Evolutionary conservation across 2,888 invertebrate genomes (phyloP).

Genomic region (Nowickia ferox): DNA sequence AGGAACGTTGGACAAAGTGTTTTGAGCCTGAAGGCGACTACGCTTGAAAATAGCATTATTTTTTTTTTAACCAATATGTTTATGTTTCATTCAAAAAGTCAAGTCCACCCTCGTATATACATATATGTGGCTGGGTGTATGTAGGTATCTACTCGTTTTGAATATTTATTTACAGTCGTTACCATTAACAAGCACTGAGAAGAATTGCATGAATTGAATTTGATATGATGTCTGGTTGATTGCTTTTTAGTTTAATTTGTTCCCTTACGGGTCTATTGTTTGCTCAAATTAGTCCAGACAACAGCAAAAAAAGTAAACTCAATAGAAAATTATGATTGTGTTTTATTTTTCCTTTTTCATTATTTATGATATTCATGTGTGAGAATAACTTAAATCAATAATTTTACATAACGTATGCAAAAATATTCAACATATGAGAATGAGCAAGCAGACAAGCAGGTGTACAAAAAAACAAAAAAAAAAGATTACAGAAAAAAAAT

Average conservation of each 20-base stretch:
- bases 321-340: not conserved
- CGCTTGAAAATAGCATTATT: no score
- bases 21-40: no score
- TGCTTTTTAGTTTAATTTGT: not conserved
- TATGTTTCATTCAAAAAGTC: no score
- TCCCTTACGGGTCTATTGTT: constrained; percentile 25
- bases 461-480: no score
- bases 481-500: no score
- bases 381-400: not conserved
- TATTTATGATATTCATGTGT: not conserved
- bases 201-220: constrained; percentile 5
- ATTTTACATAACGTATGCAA: not conserved
- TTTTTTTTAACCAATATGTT: no score
- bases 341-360: no score
- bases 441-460: no score
- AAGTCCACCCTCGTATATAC: no score
- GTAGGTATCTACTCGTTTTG: constrained; percentile 26
- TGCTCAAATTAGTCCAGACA: constrained; percentile 13
- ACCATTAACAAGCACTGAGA: constrained; percentile 6
- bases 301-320: not conserved
- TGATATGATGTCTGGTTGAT: constrained; percentile 16
- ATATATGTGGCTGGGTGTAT: not conserved
- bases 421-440: not conserved
- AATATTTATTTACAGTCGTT: constrained; percentile 49
- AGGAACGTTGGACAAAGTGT: no score